These are phyloP conservation scores for Tipula unca DNA, from an alignment of 2,888 invertebrate genomes.

Conservation along the genomic window DNA sequence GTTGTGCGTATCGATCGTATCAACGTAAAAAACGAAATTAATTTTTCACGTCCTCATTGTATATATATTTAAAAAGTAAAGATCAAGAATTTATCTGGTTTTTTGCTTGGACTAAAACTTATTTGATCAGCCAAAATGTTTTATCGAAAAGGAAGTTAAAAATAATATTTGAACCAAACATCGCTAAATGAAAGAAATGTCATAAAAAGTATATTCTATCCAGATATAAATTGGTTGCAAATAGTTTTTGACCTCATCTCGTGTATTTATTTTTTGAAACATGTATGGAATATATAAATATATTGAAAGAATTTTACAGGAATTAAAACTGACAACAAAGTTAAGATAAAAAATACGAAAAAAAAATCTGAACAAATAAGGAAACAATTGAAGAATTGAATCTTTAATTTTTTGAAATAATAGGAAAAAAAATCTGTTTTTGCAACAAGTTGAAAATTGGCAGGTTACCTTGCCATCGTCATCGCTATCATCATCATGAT, in stretches of 20 bases:
- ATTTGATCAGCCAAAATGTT: background rate
- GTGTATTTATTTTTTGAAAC: background rate
- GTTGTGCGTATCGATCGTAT: background rate
- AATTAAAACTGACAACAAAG: background rate
- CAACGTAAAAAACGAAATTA: background rate
- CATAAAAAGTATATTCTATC: background rate
- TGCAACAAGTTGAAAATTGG: background rate
- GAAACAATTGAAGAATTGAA: conserved; percentile 14
- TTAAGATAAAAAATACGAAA: background rate
- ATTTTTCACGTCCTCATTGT: too few relatives aligned
- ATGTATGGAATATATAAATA: background rate
- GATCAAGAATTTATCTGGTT: background rate
- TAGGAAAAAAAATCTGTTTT: background rate
- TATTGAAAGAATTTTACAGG: background rate
- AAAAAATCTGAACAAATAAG: background rate
- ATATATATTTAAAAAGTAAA: background rate
- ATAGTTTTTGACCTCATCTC: background rate
- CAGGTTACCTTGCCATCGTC: conserved; percentile 14
- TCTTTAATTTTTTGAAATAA: conserved; percentile 14
- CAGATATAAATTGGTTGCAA: background rate
- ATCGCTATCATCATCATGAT: background rate
- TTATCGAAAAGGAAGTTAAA: background rate
- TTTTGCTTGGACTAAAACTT: background rate
- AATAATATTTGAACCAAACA: background rate
- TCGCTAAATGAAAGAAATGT: background rate